These are phyloP conservation scores for Boloria euphrosyne DNA, from an alignment of 2,888 invertebrate species.

Conservation along the genomic window DNA sequence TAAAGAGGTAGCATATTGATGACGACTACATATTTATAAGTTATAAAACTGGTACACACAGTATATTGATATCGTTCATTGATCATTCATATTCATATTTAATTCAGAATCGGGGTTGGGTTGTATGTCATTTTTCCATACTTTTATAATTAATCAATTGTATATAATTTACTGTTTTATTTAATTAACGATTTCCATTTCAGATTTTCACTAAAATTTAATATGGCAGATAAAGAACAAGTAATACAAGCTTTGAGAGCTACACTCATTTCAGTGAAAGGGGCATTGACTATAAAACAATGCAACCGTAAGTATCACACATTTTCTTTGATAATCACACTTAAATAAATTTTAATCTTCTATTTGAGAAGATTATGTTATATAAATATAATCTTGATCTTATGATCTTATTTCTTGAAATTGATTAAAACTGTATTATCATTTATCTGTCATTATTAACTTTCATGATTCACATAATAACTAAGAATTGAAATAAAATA, in stretches of 20 bases:
- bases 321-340: slow-evolving; percentile 6
- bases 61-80: neutral
- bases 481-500: neutral
- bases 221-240: slow-evolving; percentile 74
- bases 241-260: slow-evolving; percentile 75
- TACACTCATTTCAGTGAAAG: slow-evolving; percentile 77
- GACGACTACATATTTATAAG: slow-evolving; percentile 35
- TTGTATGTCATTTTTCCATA: too few relatives aligned
- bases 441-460: too few relatives aligned
- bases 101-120: neutral
- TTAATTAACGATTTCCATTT: neutral
- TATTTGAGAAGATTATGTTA: too few relatives aligned
- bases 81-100: neutral
- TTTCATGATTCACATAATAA: neutral
- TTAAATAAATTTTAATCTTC: neutral
- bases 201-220: slow-evolving; percentile 5
- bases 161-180: neutral
- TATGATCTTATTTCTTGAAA: neutral
- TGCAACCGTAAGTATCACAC: slow-evolving; percentile 75
- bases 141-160: neutral
- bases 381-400: too few relatives aligned
- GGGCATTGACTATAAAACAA: slow-evolving; percentile 73
- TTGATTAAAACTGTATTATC: too few relatives aligned
- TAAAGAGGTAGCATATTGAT: slow-evolving; percentile 34
- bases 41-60: slow-evolving; percentile 14